These are phyloP conservation scores for Chaetodon trifasciatus DNA, from an alignment of 2,797 vertebrate species.

Conservation along the genomic window DNA sequence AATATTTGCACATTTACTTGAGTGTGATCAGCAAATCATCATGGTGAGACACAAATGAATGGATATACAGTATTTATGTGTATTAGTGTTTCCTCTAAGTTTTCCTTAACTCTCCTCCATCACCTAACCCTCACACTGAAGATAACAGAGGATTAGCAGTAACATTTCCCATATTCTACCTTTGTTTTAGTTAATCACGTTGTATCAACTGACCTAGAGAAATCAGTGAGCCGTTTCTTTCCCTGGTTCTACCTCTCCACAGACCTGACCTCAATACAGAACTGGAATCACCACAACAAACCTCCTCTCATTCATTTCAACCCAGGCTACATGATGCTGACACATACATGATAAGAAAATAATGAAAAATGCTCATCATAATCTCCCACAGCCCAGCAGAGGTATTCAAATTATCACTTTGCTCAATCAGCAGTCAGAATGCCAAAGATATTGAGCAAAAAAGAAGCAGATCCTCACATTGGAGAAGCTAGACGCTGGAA, in stretches of 20 bases:
- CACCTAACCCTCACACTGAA: not conserved
- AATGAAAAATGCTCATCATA: no score
- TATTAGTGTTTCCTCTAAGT: not conserved
- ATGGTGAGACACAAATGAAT: not conserved
- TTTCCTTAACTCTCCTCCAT: not conserved
- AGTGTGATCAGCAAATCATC: not conserved
- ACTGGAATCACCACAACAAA: not conserved
- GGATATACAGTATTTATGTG: not conserved
- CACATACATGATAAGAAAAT: not conserved
- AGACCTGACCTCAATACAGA: constrained; percentile 24
- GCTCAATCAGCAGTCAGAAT: not conserved
- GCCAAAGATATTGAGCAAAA: not conserved
- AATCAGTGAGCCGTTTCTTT: not conserved
- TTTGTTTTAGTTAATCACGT: not conserved
- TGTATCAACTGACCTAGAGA: constrained; percentile 1
- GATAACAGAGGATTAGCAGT: not conserved
- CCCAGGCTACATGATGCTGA: not conserved
- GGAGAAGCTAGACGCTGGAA: not conserved
- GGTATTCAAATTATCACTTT: not conserved
- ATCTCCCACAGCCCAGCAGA: not conserved
- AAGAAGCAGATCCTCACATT: not conserved
- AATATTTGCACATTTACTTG: not conserved
- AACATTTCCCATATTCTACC: not conserved
- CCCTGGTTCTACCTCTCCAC: constrained; percentile 1
- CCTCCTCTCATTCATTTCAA: not conserved